phyloP scores from a whole-genome alignment of 2,113 vertebrate species.

The Aptenodytes forsteri region DNA sequence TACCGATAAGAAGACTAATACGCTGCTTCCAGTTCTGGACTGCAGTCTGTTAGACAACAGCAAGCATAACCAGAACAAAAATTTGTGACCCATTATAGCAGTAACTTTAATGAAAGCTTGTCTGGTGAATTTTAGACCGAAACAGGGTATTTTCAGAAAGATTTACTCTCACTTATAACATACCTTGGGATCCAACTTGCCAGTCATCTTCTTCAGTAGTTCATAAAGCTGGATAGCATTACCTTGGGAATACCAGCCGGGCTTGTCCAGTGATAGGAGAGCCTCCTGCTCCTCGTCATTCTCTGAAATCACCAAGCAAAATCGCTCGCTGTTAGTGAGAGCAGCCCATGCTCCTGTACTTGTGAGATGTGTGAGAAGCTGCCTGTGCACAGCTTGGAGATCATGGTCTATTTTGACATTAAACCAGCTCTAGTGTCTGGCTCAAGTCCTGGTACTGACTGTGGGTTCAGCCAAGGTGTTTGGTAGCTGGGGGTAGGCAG shows the following conservation, averaged over 20 bases:
- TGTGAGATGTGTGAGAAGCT: neutral
- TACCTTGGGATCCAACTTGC: constrained; percentile 92
- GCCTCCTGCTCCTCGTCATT: constrained; percentile 88
- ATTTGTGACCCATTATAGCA: neutral
- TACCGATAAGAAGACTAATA: neutral
- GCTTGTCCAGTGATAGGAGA: constrained; percentile 85
- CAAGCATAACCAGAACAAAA: neutral
- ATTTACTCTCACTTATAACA: neutral
- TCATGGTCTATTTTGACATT: neutral
- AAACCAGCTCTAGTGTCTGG: neutral
- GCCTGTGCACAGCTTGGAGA: neutral
- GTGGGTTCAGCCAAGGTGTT: neutral
- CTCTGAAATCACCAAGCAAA: constrained; percentile 75
- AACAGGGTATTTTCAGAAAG: neutral
- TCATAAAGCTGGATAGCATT: constrained; percentile 90
- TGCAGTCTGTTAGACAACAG: neutral
- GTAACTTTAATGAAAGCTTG: neutral
- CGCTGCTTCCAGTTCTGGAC: neutral
- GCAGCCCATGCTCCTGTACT: neutral
- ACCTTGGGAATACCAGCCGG: constrained; percentile 97
- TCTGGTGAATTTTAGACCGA: neutral
- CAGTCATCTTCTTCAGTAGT: constrained; percentile 89
- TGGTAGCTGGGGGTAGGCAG: neutral
- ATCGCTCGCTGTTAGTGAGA: neutral
- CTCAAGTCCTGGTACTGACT: neutral